Evolutionary conservation across 2,797 vertebrate genomes (phyloP).

Genomic region (Pangasius krempfi): DNA sequence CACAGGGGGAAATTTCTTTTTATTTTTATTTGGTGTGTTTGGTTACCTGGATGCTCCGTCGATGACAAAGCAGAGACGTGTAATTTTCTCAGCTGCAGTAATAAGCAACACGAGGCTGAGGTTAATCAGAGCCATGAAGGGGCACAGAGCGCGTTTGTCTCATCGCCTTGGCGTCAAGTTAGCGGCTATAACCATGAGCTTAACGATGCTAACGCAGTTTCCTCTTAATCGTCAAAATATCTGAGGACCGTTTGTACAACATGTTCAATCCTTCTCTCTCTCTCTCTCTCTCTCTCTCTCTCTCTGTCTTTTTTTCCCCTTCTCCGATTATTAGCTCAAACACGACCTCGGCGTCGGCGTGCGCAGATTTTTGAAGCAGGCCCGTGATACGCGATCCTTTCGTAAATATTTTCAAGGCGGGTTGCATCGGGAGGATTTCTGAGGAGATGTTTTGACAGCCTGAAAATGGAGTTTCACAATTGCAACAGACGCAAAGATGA

Average conservation of each 20-base stretch:
- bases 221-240: not conserved
- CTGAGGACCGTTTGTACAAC: not conserved
- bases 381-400: constrained; percentile 41
- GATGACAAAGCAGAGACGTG: constrained; percentile 49
- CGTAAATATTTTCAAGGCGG: constrained; percentile 42
- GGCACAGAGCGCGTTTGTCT: constrained; percentile 15
- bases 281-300: not conserved
- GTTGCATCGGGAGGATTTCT: constrained; percentile 43
- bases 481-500: constrained; percentile 25
- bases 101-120: constrained; percentile 51
- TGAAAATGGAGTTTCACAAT: constrained; percentile 30
- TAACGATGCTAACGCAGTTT: constrained; percentile 15
- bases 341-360: constrained; percentile 28
- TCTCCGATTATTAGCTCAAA: constrained; percentile 31
- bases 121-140: constrained; percentile 48
- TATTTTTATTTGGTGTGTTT: constrained; percentile 46
- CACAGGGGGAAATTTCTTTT: not conserved
- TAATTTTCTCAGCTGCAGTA: constrained; percentile 54
- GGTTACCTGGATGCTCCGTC: constrained; percentile 51
- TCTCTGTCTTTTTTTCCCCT: constrained; percentile 18
- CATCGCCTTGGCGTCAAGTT: constrained; percentile 21
- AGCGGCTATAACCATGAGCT: constrained; percentile 26
- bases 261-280: not conserved
- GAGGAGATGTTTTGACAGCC: constrained; percentile 41
- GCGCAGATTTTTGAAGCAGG: constrained; percentile 33